These are phyloP conservation scores for Villa cingulata DNA, from an alignment of 2,888 invertebrate genomes.

Conservation along the genomic window DNA sequence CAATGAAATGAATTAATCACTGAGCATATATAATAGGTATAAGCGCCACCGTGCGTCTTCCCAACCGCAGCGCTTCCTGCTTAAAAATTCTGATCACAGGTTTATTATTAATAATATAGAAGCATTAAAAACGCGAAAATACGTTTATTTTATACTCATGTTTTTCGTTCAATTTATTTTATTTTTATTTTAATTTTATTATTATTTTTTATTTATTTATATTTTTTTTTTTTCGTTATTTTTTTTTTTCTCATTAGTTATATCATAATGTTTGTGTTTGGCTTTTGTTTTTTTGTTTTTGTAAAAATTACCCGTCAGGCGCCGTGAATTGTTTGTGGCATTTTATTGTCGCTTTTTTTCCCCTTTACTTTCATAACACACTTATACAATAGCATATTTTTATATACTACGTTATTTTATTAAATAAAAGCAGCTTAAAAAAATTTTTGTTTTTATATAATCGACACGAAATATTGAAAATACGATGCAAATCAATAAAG, in stretches of 20 bases:
- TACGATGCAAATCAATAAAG: neutral
- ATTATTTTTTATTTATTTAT: too few relatives aligned
- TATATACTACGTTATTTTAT: too few relatives aligned
- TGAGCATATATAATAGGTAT: neutral
- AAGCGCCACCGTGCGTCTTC: neutral
- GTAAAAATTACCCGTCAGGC: conserved; percentile 3
- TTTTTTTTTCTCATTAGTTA: neutral
- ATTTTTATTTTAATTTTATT: too few relatives aligned
- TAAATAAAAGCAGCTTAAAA: neutral
- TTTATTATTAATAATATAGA: neutral
- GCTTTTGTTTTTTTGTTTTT: neutral
- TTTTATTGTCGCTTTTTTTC: conserved; percentile 5
- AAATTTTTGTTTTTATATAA: neutral
- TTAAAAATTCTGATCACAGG: neutral
- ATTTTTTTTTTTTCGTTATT: neutral
- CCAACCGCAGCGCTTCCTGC: neutral
- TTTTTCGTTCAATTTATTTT: too few relatives aligned
- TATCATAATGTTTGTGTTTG: neutral
- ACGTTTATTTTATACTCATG: too few relatives aligned
- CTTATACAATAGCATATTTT: too few relatives aligned
- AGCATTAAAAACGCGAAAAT: neutral
- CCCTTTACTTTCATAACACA: too few relatives aligned
- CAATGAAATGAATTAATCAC: neutral
- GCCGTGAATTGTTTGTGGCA: conserved; percentile 4
- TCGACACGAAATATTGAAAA: neutral